Base-by-base conservation (phyloP, 2,888 invertebrate species). In the Vesta saturnalis region DNA sequence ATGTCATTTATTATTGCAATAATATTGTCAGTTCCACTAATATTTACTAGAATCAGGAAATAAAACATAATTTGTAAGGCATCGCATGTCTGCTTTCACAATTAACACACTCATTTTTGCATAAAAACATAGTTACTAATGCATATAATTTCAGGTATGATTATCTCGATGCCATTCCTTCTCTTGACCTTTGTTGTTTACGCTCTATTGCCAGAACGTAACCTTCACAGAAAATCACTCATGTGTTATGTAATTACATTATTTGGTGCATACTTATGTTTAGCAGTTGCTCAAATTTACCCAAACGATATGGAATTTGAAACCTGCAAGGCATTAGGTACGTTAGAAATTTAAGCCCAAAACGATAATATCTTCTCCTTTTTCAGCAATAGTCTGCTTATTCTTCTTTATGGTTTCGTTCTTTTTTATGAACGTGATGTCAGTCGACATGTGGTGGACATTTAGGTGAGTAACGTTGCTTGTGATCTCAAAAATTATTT, bases 201-300 rank as follows among this genome's bases (percentile, higher is more conserved):
- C 80, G 89, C 90, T 3, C 82, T 90, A 55, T 88, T 93, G 61
- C 90, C 92, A 0, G 92, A 93, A 72, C 85, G 90, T 52, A 94
- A 92, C 80, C 85, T 93, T 15, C 93, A 93, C 76, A 92, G 92
- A n/a, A 89, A 90, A 83, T 91, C 91, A 0, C 82, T 93, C 67
- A 92, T 92, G 88, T 90, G 91, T 65, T 93, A 93, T 81, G 90
- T 93, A 35, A 83, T 86, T 1, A 89, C 90, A 0, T 85, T 94
- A 14, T 85, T 90, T 69, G 79, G 89, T 0, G 91, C 90, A 0
- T 93, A 91, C 77, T 81, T 87, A 0, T 84, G 89, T 65, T 82
- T 93, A 58, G 87, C 49, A 1, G 12, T 59, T 10, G 49, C 58
- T 1, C 64, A 64, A 15, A 19, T 56, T 1, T 21, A 63, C 19